Evolutionary conservation across 2,797 vertebrate species (phyloP).

Genomic region (Perdix hodgsoniae): DNA sequence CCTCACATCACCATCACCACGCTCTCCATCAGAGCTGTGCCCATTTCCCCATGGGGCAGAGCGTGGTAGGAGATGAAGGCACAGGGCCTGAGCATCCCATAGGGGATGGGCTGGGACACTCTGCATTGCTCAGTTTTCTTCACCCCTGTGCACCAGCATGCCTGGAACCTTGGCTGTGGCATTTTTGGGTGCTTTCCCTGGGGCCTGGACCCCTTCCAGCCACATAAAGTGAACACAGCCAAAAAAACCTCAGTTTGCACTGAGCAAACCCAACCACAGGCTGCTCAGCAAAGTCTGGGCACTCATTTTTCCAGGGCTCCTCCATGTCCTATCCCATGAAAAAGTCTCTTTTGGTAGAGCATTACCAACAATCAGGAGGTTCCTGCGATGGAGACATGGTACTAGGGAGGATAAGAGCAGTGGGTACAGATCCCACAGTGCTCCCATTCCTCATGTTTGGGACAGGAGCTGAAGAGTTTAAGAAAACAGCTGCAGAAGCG

Average conservation of each 20-base stretch:
- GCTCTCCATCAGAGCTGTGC: background rate
- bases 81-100: constrained; percentile 26
- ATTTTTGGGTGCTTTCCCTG: background rate
- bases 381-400: background rate
- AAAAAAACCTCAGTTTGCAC: background rate
- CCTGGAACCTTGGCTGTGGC: background rate
- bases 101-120: fast-evolving
- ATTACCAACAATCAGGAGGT: constrained; percentile 26
- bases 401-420: constrained; percentile 1
- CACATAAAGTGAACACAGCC: background rate
- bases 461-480: background rate
- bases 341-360: background rate
- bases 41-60: background rate
- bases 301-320: background rate
- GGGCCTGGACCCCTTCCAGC: constrained; percentile 47
- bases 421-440: background rate
- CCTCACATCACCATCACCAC: background rate
- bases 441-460: background rate
- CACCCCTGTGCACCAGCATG: background rate
- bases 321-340: background rate
- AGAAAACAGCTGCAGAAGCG: background rate
- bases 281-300: background rate
- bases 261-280: background rate
- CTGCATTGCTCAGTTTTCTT: background rate
- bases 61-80: background rate